A percentile compares a stretch with the other conserved stretches of the same genome.
Evolutionary conservation across 2,113 vertebrate genomes (phyloP).

Genomic region (Platysteira castanea): DNA sequence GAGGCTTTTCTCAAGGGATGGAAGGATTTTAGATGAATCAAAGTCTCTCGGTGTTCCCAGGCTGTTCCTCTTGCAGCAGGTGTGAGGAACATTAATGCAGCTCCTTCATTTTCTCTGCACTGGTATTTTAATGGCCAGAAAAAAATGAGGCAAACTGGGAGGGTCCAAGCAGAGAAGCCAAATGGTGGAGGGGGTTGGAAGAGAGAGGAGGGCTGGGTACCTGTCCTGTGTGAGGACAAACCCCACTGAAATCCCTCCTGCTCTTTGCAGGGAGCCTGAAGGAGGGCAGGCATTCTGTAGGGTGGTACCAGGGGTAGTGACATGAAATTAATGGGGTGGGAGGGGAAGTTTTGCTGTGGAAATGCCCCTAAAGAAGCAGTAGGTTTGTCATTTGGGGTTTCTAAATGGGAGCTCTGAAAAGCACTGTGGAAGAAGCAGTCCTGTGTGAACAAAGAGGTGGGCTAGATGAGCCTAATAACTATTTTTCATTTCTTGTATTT

Average conservation of each 20-base stretch:
- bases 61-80: background rate
- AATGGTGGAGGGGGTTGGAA: background rate
- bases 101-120: fast-evolving
- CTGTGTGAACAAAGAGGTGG: background rate
- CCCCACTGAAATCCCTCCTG: background rate
- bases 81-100: fast-evolving
- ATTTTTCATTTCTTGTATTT: background rate
- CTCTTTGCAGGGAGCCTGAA: background rate
- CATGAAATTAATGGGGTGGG: background rate
- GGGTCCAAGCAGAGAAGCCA: background rate
- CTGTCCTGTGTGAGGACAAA: background rate
- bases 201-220: background rate
- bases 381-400: background rate
- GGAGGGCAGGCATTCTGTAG: background rate
- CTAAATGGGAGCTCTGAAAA: background rate
- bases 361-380: background rate
- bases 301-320: background rate
- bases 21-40: background rate
- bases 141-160: background rate
- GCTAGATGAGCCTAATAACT: background rate
- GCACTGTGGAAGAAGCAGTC: background rate
- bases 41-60: background rate
- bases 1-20: background rate
- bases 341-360: background rate
- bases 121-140: background rate